phyloP scores from a whole-genome alignment of 2,888 invertebrate genomes.

The Globia sparganii region DNA sequence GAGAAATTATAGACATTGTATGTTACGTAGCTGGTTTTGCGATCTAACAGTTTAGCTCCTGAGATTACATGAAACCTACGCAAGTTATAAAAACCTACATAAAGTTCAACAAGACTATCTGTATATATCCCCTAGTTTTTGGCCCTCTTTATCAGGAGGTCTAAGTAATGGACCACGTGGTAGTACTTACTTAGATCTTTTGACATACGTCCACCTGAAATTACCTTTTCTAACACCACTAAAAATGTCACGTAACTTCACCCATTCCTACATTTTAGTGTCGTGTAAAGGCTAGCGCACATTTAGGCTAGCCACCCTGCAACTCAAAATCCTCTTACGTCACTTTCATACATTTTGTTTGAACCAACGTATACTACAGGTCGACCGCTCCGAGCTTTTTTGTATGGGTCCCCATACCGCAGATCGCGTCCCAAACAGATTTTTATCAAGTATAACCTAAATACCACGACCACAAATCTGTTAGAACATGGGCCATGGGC shows the following conservation, averaged over 20 bases:
- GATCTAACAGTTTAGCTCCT: constrained; percentile 34
- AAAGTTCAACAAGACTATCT: constrained; percentile 25
- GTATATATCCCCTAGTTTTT: constrained; percentile 33
- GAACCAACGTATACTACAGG: neutral
- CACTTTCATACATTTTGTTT: neutral
- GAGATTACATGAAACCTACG: constrained; percentile 33
- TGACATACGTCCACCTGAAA: constrained; percentile 14
- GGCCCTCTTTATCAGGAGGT: too few species aligned
- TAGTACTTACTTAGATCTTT: constrained; percentile 23
- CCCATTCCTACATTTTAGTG: neutral
- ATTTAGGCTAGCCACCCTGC: neutral
- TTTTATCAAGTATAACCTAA: neutral
- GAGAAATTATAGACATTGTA: constrained; percentile 36
- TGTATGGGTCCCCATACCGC: neutral
- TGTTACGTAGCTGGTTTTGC: constrained; percentile 17
- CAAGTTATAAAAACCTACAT: constrained; percentile 41
- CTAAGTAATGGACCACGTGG: constrained; percentile 21
- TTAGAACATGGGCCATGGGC: neutral
- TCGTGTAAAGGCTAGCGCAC: neutral
- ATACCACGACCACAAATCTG: neutral
- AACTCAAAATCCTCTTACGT: neutral
- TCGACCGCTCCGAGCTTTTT: neutral
- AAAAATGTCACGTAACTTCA: constrained; percentile 13
- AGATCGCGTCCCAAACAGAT: neutral
- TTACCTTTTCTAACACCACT: constrained; percentile 31